Base-by-base conservation (phyloP, 2,888 invertebrate genomes). In the Drosophila diplacantha region DNA sequence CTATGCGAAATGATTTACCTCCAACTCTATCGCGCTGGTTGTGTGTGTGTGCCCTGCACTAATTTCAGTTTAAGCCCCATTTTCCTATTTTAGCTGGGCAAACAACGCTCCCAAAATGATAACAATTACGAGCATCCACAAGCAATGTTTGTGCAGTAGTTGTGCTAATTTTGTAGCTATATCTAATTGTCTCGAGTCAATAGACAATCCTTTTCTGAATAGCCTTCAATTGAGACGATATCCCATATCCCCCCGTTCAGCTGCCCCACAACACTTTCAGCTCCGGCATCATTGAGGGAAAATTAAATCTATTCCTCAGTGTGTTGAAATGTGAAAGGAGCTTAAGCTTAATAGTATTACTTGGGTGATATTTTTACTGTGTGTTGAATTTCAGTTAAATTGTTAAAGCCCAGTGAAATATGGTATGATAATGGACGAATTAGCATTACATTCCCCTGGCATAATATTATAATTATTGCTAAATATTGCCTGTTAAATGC, bases 41-140 rank as follows among this genome's bases (percentile, higher is more conserved):
- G 16, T 47, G 16, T 32, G 47, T 20, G 44, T 44, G 18, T 35
- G 37, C 20, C 29, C 43, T 53, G 53, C 59, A 52, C 58, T 69
- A 61, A 74, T 72, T 61, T 53, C 41, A 53, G 60, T 60, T 50
- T 63, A 54, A 63, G 60, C 58, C 59, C 57, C 56, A 68, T 73
- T 73, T 69, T 67, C 75, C 55, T 52, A 73, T 69, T 77, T 75
- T 65, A 69, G 73, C 62, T 58, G 37, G 31, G 55, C 68, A 77
- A 74, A 77, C 72, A 70, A 51, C 53, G 67, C 63, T 67, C 65
- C 59, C 67, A 65, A 71, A 75, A 72, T 70, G 59, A 67, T 67
- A 76, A 79, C 73, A 76, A 65, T 58, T 51, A 59, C 14, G 29
- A 46, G 44, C 35, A 29, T 20, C 39, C 8, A 18, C 34, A 5